Base-by-base conservation (phyloP, 1,140 invertebrate species). In the Centruroides vittatus region DNA sequence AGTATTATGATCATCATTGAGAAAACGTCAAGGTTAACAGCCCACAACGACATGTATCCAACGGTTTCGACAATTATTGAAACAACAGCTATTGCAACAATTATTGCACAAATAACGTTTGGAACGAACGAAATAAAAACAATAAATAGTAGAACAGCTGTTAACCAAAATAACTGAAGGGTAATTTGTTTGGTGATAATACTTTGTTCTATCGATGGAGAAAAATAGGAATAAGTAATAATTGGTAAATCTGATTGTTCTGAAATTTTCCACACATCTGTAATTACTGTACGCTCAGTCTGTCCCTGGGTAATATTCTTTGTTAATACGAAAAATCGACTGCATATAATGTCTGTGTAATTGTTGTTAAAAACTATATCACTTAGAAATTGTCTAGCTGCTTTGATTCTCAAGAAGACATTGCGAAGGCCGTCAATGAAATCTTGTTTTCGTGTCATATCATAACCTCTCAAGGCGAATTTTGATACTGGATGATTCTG, bases 1-100 rank as follows among this genome's bases (percentile, higher is more conserved):
- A 98, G 96, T 56, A 98, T 96, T 3, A 98, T 78, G 69, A 96
- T 96, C 47, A 98, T 96, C 93, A 97, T 98, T 0, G 93, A 96
- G 67, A 98, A 94, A 6, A 92, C 92, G 72, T 96, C 93, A 47
- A 98, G 76, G 70, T 91, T 93, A 0, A 97, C 89, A 65, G 85
- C 83, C 92, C 93, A 97, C 3, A 94, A 76, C 0, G 90, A 84
- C 88, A 98, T 94, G 75, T 95, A 96, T 1, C 93, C 93, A 4
- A 93, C 86, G 0, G 98, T 91, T n/a, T 93, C 93, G 6, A 87
- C 74, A 73, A 96, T 91, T 61, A 98, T 96, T 3, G 90, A 95
- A 34, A 95, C 82, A 48, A 98, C 94, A 63, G 90, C 92, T 62
- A 95, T 86, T 3, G 90, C 91, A 0, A 98, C 91, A 87, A 92